phyloP scores from a whole-genome alignment of 2,797 vertebrate species.

The Gymnocypris eckloni region DNA sequence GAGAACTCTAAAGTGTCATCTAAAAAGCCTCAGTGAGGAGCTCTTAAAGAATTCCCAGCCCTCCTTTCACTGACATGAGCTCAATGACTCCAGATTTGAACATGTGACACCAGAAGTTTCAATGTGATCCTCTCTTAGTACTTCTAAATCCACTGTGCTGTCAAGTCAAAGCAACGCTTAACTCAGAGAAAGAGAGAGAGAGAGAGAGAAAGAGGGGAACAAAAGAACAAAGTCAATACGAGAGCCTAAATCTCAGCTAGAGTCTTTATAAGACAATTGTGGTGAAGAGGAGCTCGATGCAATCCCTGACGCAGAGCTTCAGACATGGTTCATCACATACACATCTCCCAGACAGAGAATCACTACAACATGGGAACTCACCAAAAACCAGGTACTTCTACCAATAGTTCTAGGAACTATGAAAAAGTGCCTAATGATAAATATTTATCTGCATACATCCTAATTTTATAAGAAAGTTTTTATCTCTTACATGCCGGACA shows the following conservation, averaged over 20 bases:
- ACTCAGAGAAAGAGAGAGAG: not conserved
- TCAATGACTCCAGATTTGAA: conserved; percentile 31
- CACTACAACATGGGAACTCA: not conserved
- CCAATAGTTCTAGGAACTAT: not conserved
- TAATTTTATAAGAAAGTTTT: not conserved
- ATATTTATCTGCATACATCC: not conserved
- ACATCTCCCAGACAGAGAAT: not conserved
- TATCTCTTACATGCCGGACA: not conserved
- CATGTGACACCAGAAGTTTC: conserved; percentile 35
- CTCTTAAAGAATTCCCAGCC: conserved; percentile 24
- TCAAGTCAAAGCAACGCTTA: conserved; percentile 46
- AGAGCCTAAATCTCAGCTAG: conserved; percentile 14
- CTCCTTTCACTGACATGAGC: conserved; percentile 26
- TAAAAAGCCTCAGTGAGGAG: conserved; percentile 32
- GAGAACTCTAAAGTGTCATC: conserved; percentile 32
- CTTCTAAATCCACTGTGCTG: conserved; percentile 50
- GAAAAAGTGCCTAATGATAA: not conserved
- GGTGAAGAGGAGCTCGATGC: not conserved
- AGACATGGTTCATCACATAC: not conserved
- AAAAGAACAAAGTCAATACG: conserved; percentile 26
- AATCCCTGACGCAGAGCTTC: not conserved
- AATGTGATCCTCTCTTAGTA: conserved; percentile 47
- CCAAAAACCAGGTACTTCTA: not conserved
- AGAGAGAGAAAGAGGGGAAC: not conserved
- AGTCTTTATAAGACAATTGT: conserved; percentile 8